Evolutionary conservation across 2,888 invertebrate genomes (phyloP).

Genomic region (Drosophila ustulata): DNA sequence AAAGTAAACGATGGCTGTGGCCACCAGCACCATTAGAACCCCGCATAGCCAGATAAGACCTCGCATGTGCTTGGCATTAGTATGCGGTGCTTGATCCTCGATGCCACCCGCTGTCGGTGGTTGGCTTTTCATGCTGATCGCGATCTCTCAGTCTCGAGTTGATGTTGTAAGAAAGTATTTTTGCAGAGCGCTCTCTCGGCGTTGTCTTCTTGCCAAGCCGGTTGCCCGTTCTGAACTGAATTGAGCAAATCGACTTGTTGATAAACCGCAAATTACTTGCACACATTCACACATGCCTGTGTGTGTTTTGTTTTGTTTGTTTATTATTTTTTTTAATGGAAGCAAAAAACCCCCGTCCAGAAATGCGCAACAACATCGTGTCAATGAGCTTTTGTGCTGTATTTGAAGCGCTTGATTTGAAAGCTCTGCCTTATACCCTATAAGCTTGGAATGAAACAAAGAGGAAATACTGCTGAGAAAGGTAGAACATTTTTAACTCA

Average conservation of each 20-base stretch:
- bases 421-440: slow-evolving; percentile 22
- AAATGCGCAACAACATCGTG: slow-evolving; percentile 47
- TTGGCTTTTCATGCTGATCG: slow-evolving; percentile 11
- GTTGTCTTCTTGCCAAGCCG: slow-evolving; percentile 45
- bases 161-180: slow-evolving; percentile 9
- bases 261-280: slow-evolving; percentile 37
- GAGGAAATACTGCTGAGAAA: not conserved
- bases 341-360: slow-evolving; percentile 53
- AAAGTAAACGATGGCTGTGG: slow-evolving; percentile 47
- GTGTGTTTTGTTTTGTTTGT: slow-evolving; percentile 29
- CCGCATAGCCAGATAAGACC: slow-evolving; percentile 54
- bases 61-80: slow-evolving; percentile 27
- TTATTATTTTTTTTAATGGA: slow-evolving; percentile 20
- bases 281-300: slow-evolving; percentile 8
- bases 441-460: not conserved
- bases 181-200: slow-evolving; percentile 9
- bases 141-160: not conserved
- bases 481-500: too few relatives aligned
- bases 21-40: slow-evolving; percentile 53
- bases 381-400: slow-evolving; percentile 14
- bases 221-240: slow-evolving; percentile 52
- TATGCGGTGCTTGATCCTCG: slow-evolving; percentile 28
- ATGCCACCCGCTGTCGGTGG: not conserved
- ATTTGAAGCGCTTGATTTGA: slow-evolving; percentile 6
- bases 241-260: slow-evolving; percentile 29